A percentile compares a stretch with the other conserved stretches of the same genome.
Conservation (phyloP, 2,888 invertebrate species). For the Octodonta nipae region DNA sequence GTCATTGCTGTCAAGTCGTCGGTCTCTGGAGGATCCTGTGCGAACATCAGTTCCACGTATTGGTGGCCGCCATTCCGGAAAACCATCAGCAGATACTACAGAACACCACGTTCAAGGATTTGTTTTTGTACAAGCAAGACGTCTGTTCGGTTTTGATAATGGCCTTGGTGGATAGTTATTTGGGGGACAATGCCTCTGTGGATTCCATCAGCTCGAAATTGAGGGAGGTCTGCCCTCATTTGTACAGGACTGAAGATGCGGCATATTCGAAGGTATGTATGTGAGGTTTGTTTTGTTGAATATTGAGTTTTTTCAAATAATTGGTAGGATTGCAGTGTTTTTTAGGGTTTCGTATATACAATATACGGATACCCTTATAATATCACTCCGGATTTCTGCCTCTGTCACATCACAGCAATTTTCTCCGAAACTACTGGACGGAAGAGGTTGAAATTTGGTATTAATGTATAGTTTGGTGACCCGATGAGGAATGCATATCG, state of each 20-base stretch:
- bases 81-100: constrained; percentile 50
- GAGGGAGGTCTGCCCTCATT: constrained; percentile 79
- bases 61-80: constrained; percentile 54
- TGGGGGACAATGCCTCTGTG: constrained; percentile 89
- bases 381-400: too few species aligned
- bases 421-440: too few species aligned
- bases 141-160: constrained; percentile 65
- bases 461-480: too few species aligned
- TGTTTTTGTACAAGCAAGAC: constrained; percentile 66
- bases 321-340: too few species aligned
- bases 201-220: constrained; percentile 79
- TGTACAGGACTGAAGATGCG: constrained; percentile 91
- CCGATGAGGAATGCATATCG: too few species aligned
- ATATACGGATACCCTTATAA: too few species aligned
- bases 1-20: constrained; percentile 58
- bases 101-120: constrained; percentile 56
- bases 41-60: constrained; percentile 79
- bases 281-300: background rate
- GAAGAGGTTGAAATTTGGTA: too few species aligned
- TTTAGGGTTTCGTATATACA: too few species aligned
- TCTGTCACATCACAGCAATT: too few species aligned
- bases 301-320: background rate
- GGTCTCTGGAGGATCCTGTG: constrained; percentile 79
- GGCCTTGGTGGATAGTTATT: constrained; percentile 77
- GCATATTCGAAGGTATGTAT: constrained; percentile 80